Conservation (phyloP, 2,888 invertebrate genomes). For the Drosophila greeni region DNA sequence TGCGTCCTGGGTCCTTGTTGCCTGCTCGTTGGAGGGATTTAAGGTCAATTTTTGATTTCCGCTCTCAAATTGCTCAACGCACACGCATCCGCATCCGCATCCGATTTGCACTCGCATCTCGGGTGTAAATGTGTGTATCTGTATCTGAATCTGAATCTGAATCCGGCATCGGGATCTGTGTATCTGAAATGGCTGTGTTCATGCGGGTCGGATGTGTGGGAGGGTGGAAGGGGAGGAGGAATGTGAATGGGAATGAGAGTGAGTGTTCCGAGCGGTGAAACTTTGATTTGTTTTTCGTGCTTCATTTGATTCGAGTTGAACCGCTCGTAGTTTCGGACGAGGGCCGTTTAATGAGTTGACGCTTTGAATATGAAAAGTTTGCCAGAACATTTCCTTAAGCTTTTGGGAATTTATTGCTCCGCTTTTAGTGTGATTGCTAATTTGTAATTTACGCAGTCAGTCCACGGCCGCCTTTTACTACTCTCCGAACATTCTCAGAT, state of each 20-base stretch:
- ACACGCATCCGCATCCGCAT: conserved; percentile 70
- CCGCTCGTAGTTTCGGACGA: conserved; percentile 54
- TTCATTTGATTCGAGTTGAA: conserved; percentile 65
- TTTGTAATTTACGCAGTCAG: conserved; percentile 74
- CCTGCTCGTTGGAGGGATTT: conserved; percentile 45
- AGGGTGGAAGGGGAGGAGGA: background rate
- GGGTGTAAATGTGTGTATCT: conserved; percentile 33
- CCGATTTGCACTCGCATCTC: conserved; percentile 41
- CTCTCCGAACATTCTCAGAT: conserved; percentile 48
- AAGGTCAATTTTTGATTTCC: conserved; percentile 74
- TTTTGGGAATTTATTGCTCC: conserved; percentile 62
- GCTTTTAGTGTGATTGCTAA: conserved; percentile 74
- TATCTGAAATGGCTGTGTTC: conserved; percentile 3
- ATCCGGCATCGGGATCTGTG: conserved; percentile 11
- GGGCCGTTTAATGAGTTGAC: conserved; percentile 71
- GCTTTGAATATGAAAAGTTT: conserved; percentile 74
- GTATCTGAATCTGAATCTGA: conserved; percentile 21
- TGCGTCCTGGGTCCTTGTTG: background rate
- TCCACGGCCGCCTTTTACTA: conserved; percentile 63
- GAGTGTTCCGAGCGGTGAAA: conserved; percentile 30
- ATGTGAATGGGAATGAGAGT: conserved; percentile 7
- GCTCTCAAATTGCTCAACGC: conserved; percentile 71
- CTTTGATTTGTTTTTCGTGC: conserved; percentile 73
- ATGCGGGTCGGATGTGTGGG: background rate
- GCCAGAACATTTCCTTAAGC: conserved; percentile 15